Base-by-base conservation (phyloP, 2,888 invertebrate species). In the Nomada ferruginata region DNA sequence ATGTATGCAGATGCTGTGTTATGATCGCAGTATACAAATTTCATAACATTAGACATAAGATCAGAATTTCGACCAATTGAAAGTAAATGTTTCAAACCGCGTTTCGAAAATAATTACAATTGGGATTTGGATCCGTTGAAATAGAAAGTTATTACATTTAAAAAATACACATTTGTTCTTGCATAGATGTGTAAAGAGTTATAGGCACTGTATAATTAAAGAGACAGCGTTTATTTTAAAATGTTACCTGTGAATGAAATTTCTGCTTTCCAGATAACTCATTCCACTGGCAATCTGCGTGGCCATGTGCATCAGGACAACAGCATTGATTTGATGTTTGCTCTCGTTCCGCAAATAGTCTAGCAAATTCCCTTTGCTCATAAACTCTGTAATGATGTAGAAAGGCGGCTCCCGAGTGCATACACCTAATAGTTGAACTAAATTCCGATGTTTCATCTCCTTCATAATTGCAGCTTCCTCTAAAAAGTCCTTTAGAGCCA, bases 391-490 rank as follows among this genome's bases (percentile, higher is more conserved):
- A 91, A 99, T 98, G 91, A 99, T 99, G 94, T 99, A 99, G 94
- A 99, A 99, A 5, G 99, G 99, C 15, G 99, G 99, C 94, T 99
- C 99, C 76, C 99, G 95, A 0, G 99, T 99, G 94, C 99, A 99
- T 42, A 99, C 99, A 84, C 99, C 99, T 92, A 99, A 96, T 86
- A 99, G 95, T 94, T 99, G 99, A 85, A 99, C 99, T 90, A 99
- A 95, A 95, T 99, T 99, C 42, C 98, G 97, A 95, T 99, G 99
- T 90, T 98, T 98, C 98, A 99, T 99, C 94, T 99, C 99, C 94
- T 99, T 99, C 99, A 99, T 99, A 76, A 99, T 99, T 73, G 98
- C 97, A 1, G 99, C 99, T 94, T 99, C 99, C 93, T 99, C 99
- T 69, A 99, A 95, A 94, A 99, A 99, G 94, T 99, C 99, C 94